Conservation (phyloP, 2,888 invertebrate species). For the Ophonus ardosiacus region DNA sequence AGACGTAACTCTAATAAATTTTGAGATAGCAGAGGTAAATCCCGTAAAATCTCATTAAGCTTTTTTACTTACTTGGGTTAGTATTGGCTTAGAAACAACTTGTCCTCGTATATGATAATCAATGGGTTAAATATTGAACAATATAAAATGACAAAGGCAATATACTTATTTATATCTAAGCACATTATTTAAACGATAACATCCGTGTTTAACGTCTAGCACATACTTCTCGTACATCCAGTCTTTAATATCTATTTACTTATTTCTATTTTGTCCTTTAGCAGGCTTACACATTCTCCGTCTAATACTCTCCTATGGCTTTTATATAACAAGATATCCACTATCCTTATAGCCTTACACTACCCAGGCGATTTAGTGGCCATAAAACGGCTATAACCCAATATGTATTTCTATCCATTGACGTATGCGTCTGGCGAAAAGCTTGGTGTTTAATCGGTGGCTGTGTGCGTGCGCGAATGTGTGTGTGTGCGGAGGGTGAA, state of each 20-base stretch:
- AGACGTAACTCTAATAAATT: too few species aligned
- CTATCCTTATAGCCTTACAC: background rate
- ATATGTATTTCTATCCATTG: background rate
- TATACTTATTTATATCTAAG: background rate
- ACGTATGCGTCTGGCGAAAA: background rate
- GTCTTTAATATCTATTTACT: background rate
- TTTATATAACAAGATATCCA: background rate
- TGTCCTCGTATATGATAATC: too few species aligned
- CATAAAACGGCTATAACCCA: background rate
- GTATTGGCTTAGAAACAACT: too few species aligned
- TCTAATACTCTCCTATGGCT: background rate
- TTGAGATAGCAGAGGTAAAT: too few species aligned
- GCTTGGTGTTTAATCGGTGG: background rate
- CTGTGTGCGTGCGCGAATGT: background rate
- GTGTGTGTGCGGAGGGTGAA: background rate
- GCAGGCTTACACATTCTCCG: too few species aligned
- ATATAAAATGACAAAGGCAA: background rate
- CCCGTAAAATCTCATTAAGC: too few species aligned
- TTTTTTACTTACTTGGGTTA: too few species aligned
- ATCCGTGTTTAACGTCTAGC: background rate
- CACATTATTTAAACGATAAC: background rate
- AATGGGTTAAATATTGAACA: background rate
- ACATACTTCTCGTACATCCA: background rate
- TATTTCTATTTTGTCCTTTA: background rate
- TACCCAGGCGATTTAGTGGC: background rate